A percentile compares a stretch with the other conserved stretches of the same genome.
Evolutionary conservation across 2,888 invertebrate genomes (phyloP).

Genomic region (Hemaris fuciformis): DNA sequence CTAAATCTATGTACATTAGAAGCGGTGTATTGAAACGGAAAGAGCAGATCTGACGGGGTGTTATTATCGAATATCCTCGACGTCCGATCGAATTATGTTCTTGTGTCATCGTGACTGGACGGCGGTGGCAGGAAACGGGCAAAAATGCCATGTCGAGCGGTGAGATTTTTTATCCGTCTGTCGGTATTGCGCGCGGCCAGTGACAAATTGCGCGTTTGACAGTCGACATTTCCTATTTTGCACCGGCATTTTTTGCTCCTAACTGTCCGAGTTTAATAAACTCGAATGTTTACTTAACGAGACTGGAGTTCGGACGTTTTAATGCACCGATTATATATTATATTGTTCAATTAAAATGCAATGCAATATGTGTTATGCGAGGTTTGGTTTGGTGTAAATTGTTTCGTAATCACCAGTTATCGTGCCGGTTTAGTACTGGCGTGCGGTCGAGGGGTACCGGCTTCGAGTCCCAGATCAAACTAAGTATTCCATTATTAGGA

Average conservation of each 20-base stretch:
- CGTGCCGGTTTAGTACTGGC: neutral
- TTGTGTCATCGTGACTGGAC: conserved; percentile 60
- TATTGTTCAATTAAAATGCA: neutral
- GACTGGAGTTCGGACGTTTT: neutral
- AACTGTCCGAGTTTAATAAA: neutral
- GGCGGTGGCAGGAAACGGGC: conserved; percentile 52
- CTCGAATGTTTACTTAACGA: neutral
- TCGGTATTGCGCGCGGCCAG: conserved; percentile 22
- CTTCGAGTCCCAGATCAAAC: too few relatives aligned
- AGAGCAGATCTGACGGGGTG: conserved; percentile 19
- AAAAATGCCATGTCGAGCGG: conserved; percentile 51
- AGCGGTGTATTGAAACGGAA: conserved; percentile 7
- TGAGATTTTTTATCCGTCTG: conserved; percentile 24
- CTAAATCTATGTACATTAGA: neutral
- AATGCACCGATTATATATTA: neutral
- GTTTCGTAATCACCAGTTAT: neutral
- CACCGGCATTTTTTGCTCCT: conserved; percentile 8
- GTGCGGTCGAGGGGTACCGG: too few relatives aligned
- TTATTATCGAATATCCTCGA: conserved; percentile 54
- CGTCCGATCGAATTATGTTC: conserved; percentile 53
- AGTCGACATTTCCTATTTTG: conserved; percentile 43
- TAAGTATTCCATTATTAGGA: too few relatives aligned
- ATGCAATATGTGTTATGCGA: neutral
- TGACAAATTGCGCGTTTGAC: conserved; percentile 41
- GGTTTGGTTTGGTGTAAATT: neutral